A percentile compares a stretch with the other conserved stretches of the same genome.
Evolutionary conservation across 1,140 invertebrate species (phyloP).

Genomic region (Drosophila asahinai): DNA sequence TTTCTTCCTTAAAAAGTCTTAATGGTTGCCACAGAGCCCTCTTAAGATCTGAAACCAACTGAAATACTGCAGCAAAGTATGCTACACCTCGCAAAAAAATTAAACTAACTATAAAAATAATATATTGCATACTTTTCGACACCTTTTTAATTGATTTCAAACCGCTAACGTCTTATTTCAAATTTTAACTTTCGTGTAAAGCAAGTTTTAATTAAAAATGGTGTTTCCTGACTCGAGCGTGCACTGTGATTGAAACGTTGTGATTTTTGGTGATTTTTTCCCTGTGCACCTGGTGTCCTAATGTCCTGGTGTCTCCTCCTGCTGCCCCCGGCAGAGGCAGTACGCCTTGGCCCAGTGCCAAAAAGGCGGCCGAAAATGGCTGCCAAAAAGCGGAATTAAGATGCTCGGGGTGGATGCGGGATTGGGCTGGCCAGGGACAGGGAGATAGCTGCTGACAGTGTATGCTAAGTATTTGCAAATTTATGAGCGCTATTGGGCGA

Average conservation of each 20-base stretch:
- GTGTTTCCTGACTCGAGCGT: not conserved
- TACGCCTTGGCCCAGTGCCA: conserved; percentile 35
- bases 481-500: conserved; percentile 58
- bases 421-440: not conserved
- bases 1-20: no score
- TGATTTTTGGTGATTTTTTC: conserved; percentile 6
- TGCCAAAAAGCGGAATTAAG: conserved; percentile 63
- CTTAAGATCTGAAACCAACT: not conserved
- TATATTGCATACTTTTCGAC: not conserved
- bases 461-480: conserved; percentile 72
- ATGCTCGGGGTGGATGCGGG: conserved; percentile 20
- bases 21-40: no score
- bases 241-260: not conserved
- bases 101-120: not conserved
- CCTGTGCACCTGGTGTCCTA: conserved; percentile 19
- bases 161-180: no score
- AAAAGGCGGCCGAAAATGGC: conserved; percentile 26
- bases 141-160: not conserved
- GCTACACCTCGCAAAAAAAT: not conserved
- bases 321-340: conserved; percentile 6
- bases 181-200: not conserved
- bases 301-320: no score
- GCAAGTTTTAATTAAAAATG: not conserved
- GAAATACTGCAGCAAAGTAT: not conserved
- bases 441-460: conserved; percentile 45